These are phyloP conservation scores for Hylaeus anthracinus DNA, from an alignment of 1,140 invertebrate genomes.

Conservation along the genomic window DNA sequence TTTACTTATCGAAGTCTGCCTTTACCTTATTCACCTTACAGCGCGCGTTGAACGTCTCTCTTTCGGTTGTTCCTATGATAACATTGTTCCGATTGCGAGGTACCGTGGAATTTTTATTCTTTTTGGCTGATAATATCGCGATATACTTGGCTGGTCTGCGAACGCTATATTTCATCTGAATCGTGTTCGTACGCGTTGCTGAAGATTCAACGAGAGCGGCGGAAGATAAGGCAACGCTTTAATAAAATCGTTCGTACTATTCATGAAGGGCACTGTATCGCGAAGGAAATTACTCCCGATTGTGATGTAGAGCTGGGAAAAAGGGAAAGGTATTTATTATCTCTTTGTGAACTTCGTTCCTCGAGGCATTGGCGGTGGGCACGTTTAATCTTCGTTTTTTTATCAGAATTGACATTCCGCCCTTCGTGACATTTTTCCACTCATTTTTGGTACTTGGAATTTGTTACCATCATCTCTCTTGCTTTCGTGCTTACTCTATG, in stretches of 20 bases:
- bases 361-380: too few species aligned
- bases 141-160: conserved; percentile 4
- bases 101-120: conserved; percentile 24
- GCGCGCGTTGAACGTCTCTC: conserved; percentile 42
- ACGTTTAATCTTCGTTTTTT: too few species aligned
- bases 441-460: too few species aligned
- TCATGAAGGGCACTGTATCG: neutral
- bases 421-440: too few species aligned
- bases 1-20: too few species aligned
- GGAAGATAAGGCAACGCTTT: conserved; percentile 31
- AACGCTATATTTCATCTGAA: conserved; percentile 39
- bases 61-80: conserved; percentile 54
- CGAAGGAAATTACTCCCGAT: neutral
- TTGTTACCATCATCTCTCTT: too few species aligned
- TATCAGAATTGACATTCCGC: too few species aligned
- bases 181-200: neutral
- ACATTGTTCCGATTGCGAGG: conserved; percentile 24
- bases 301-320: neutral
- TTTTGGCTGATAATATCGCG: conserved; percentile 53
- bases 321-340: neutral
- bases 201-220: neutral
- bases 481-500: too few species aligned
- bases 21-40: too few species aligned
- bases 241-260: conserved; percentile 30
- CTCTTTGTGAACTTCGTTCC: too few species aligned